These are phyloP conservation scores for Zoroaster sp. DNA, from an alignment of 53 echinoderm and acorn worm species.

Conservation along the genomic window DNA sequence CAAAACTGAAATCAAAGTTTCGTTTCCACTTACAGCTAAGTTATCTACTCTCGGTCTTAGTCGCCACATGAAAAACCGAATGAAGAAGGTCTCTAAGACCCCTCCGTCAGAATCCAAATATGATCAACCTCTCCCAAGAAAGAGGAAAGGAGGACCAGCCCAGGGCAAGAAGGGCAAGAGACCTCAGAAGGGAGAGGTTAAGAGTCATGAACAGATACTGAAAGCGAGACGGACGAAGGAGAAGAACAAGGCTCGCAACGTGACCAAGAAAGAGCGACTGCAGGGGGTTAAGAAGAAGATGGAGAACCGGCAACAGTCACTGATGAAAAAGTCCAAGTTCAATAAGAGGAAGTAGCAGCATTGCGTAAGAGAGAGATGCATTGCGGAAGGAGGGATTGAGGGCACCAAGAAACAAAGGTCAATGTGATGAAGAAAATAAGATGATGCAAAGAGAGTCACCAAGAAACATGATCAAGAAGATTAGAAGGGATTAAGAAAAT, in stretches of 20 bases:
- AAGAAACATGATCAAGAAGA: no score
- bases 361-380: no score
- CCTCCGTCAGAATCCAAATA: not conserved
- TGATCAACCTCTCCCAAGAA: constrained; percentile 17
- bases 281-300: constrained; percentile 25
- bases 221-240: constrained; percentile 75
- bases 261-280: constrained; percentile 32
- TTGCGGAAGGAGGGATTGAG: not conserved
- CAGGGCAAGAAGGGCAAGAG: constrained; percentile 27
- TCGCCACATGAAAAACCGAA: constrained; percentile 32
- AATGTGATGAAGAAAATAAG: not conserved
- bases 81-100: not conserved
- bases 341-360: constrained; percentile 40
- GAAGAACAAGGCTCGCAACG: constrained; percentile 38
- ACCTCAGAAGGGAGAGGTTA: constrained; percentile 33
- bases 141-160: not conserved
- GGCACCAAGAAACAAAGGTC: not conserved
- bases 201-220: constrained; percentile 74
- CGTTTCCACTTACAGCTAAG: not conserved
- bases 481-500: no score
- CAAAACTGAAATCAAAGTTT: not conserved
- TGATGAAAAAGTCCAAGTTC: constrained; percentile 39
- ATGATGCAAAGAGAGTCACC: no score
- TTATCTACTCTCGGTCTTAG: constrained; percentile 33
- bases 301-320: not conserved